Conservation (phyloP, 2,888 invertebrate genomes). For the Leptinotarsa peninsularis region DNA sequence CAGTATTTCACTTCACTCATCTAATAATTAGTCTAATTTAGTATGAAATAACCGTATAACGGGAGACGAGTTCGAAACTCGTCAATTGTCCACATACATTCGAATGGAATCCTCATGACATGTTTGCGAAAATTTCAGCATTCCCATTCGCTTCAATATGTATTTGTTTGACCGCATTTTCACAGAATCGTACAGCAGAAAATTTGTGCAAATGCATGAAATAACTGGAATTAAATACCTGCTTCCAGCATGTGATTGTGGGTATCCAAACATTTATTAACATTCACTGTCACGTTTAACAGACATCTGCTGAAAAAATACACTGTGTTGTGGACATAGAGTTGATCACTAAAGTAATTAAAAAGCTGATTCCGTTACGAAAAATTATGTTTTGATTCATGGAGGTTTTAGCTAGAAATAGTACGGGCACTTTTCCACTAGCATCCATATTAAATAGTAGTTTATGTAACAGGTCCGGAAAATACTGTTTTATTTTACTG, state of each 20-base stretch:
- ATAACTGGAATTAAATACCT: slow-evolving; percentile 27
- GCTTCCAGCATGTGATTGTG: slow-evolving; percentile 14
- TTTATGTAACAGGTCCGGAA: no score
- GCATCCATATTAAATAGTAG: no score
- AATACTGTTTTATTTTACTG: no score
- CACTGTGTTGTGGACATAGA: neutral
- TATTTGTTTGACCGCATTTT: slow-evolving; percentile 9
- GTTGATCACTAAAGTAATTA: neutral
- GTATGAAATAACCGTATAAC: no score
- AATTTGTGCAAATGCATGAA: slow-evolving; percentile 20
- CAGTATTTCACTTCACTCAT: no score
- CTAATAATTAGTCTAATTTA: no score
- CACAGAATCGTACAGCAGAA: neutral
- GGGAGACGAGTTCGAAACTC: no score
- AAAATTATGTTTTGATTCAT: neutral
- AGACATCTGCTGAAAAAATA: slow-evolving; percentile 21
- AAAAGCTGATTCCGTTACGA: neutral
- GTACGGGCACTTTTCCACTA: no score
- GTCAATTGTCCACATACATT: no score
- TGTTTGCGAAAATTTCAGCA: neutral
- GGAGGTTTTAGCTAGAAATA: no score
- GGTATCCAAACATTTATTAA: slow-evolving; percentile 30
- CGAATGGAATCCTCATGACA: neutral
- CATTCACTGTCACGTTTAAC: slow-evolving; percentile 27
- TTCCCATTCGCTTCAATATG: neutral